phyloP scores from a whole-genome alignment of 2,888 invertebrate genomes.

The Microdon myrmicae region DNA sequence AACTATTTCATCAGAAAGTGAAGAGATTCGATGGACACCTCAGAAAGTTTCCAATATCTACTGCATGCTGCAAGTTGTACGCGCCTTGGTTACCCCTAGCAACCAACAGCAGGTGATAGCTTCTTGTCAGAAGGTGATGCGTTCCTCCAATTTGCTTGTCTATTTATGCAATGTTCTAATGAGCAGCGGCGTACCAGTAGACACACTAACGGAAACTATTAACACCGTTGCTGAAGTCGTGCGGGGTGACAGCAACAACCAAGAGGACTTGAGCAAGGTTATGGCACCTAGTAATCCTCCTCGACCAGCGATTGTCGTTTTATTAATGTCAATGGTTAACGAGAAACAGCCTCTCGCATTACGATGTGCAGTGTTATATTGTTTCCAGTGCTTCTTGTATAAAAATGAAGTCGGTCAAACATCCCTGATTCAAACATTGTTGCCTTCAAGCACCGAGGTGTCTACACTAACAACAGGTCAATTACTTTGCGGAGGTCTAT shows the following conservation, averaged over 20 bases:
- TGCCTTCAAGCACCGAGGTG: slow-evolving; percentile 86
- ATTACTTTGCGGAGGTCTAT: slow-evolving; percentile 90
- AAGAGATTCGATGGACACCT: slow-evolving; percentile 86
- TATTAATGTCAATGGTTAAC: slow-evolving; percentile 98
- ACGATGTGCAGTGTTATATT: slow-evolving; percentile 95
- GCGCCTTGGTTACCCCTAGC: slow-evolving; percentile 92
- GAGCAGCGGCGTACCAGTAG: slow-evolving; percentile 96
- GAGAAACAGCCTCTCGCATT: slow-evolving; percentile 93
- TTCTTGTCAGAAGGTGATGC: slow-evolving; percentile 90
- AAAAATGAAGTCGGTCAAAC: slow-evolving; percentile 91
- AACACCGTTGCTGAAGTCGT: slow-evolving; percentile 95
- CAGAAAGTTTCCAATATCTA: slow-evolving; percentile 96
- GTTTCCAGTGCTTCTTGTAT: slow-evolving; percentile 94
- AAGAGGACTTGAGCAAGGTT: slow-evolving; percentile 89
- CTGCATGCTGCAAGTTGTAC: slow-evolving; percentile 88
- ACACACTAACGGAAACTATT: slow-evolving; percentile 95
- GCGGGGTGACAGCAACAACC: slow-evolving; percentile 85
- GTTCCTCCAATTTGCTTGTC: slow-evolving; percentile 82
- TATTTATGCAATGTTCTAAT: slow-evolving; percentile 90
- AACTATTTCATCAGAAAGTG: slow-evolving; percentile 75
- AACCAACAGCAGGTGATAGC: slow-evolving; percentile 85
- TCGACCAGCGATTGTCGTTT: slow-evolving; percentile 90
- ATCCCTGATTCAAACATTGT: slow-evolving; percentile 87
- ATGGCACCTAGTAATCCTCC: slow-evolving; percentile 94
- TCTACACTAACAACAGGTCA: slow-evolving; percentile 83